Base-by-base conservation (phyloP, 2,888 invertebrate species). In the Synergus laeviventris region DNA sequence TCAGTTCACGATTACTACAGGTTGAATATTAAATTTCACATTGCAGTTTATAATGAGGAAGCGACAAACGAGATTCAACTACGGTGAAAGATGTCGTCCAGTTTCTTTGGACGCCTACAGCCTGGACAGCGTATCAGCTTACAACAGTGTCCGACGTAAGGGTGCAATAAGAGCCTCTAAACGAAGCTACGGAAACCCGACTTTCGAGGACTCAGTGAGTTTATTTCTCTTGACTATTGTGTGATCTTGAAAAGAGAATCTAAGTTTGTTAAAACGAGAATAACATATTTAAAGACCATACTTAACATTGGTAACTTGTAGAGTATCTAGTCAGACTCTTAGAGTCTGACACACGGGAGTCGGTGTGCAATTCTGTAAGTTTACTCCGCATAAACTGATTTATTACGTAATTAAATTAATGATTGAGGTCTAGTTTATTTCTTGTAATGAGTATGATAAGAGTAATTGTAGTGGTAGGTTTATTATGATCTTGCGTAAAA, bases 31-130 rank as follows among this genome's bases (percentile, higher is more conserved):
- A 4, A 36, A 70, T n/a, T 70, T 49, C 75, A 80, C 80, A 78
- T 91, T 93, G 7, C 91, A 97, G 94, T 92, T 96, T 84, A 93
- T 97, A 59, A 95, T 97, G 91, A 94, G 96, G 74, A 95, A 96
- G 84, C 94, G 97, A 8, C 95, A 97, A 78, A 95, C 96, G 81
- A 94, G 95, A 18, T 94, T 96, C 84, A 95, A 94, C 83, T 97
- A 97, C 87, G 96, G 96, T 0, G 96, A 97, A 91, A 93, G 97
- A 76, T 97, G 97, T 87, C 96, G 96, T 0, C 97, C 97, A 0
- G 97, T 97, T 0, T 96, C 96, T 24, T 91, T 97, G 84, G 97
- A 97, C 87, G 96, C 97, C 14, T 97, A 97, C 91, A 97, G 97
- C 86, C 92, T 97, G 89, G 97, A 97, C 91, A 97, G 96, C 89